phyloP scores from a whole-genome alignment of 2,888 invertebrate species.

The Nomada fabriciana region DNA sequence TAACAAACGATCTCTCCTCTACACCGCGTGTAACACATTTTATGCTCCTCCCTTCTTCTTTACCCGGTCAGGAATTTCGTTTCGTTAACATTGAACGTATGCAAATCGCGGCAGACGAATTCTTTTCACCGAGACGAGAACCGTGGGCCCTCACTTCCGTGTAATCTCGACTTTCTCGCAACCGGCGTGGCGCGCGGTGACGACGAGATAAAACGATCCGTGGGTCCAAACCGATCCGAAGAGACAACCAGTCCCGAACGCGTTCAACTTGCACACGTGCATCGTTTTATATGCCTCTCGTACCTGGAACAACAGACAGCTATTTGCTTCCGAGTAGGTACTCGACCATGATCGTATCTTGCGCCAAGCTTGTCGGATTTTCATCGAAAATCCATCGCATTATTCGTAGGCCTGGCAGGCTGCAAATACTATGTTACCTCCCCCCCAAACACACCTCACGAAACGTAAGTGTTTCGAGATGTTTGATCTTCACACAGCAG shows the following conservation, averaged over 20 bases:
- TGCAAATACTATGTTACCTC: neutral
- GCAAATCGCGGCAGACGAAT: constrained; percentile 52
- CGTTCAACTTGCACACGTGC: constrained; percentile 37
- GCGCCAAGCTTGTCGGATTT: constrained; percentile 8
- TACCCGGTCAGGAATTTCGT: constrained; percentile 47
- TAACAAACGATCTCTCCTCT: constrained; percentile 23
- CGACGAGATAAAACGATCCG: constrained; percentile 49
- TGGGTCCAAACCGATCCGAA: constrained; percentile 14
- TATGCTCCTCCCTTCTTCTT: constrained; percentile 3
- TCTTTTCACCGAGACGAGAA: constrained; percentile 22
- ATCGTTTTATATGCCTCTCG: neutral
- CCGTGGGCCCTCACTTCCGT: constrained; percentile 32
- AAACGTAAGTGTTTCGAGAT: constrained; percentile 6
- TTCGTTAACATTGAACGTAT: constrained; percentile 56
- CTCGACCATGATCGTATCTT: constrained; percentile 11
- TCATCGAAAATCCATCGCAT: constrained; percentile 13
- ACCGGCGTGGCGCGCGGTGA: neutral
- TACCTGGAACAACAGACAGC: constrained; percentile 44
- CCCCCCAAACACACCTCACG: no score
- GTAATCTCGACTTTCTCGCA: constrained; percentile 56
- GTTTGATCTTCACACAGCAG: constrained; percentile 5
- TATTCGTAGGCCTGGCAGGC: neutral
- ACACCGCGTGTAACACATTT: constrained; percentile 13
- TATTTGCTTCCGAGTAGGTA: constrained; percentile 35
- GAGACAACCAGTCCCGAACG: constrained; percentile 9